Percentiles rank a stretch among this genome's conserved stretches.
Evolutionary conservation across 1,140 invertebrate species (phyloP).

Genomic region (Leptoteleia sp.): DNA sequence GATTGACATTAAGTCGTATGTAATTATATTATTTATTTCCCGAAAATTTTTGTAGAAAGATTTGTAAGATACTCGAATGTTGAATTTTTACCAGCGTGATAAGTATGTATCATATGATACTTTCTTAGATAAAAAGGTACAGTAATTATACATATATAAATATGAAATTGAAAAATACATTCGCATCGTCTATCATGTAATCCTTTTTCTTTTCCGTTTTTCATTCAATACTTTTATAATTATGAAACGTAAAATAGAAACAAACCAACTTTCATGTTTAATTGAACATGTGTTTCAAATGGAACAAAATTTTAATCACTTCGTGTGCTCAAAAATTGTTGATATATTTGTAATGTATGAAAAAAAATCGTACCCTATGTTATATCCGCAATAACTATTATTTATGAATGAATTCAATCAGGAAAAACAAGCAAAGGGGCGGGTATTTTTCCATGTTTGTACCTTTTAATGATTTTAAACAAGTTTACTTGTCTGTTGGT

Average conservation of each 20-base stretch:
- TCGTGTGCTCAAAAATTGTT: neutral
- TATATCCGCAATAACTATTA: conserved; percentile 16
- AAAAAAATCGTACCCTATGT: conserved; percentile 11
- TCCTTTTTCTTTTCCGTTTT: neutral
- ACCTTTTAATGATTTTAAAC: conserved; percentile 4
- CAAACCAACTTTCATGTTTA: too few relatives aligned
- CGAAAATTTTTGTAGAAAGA: conserved; percentile 71
- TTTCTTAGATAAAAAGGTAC: too few relatives aligned
- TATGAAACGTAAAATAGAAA: too few relatives aligned
- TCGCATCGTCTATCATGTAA: neutral
- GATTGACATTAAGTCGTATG: conserved; percentile 72
- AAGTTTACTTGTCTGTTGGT: neutral
- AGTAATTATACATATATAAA: too few relatives aligned
- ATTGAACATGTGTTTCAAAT: too few relatives aligned
- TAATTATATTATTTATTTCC: conserved; percentile 75
- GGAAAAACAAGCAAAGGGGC: neutral
- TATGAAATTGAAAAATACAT: too few relatives aligned
- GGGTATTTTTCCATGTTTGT: conserved; percentile 20
- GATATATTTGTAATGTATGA: conserved; percentile 7
- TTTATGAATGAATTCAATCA: conserved; percentile 2
- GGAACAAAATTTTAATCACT: neutral
- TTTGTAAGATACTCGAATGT: conserved; percentile 73
- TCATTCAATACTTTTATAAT: too few relatives aligned
- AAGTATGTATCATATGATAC: too few relatives aligned
- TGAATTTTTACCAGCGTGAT: conserved; percentile 57